phyloP scores from a whole-genome alignment of 2,797 vertebrate species.

The Melanotaenia trifasciata region DNA sequence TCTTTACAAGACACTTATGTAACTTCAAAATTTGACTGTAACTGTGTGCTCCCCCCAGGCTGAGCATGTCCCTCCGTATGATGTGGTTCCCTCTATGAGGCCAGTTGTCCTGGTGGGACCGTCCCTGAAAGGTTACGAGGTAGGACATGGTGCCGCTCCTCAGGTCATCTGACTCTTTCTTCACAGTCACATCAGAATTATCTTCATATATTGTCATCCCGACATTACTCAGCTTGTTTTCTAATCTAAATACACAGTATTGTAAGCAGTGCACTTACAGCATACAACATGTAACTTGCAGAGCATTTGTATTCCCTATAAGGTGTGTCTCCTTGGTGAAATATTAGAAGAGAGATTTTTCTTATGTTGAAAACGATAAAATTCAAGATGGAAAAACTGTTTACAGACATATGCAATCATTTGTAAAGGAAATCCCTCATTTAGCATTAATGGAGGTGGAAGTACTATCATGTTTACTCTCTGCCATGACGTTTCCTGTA shows the following conservation, averaged over 20 bases:
- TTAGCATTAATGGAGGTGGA: not conserved
- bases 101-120: conserved; percentile 97
- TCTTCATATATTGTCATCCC: too few species aligned
- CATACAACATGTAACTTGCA: not conserved
- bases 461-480: not conserved
- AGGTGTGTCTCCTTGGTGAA: not conserved
- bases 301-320: not conserved
- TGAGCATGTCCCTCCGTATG: conserved; percentile 95
- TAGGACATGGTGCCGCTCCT: conserved; percentile 59
- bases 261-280: not conserved
- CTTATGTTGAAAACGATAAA: too few species aligned
- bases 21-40: conserved; percentile 13
- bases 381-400: not conserved
- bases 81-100: conserved; percentile 98
- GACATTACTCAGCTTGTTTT: not conserved
- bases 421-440: not conserved
- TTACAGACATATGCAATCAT: not conserved
- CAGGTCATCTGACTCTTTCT: conserved; percentile 2
- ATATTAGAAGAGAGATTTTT: not conserved
- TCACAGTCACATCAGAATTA: not conserved
- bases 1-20: not conserved
- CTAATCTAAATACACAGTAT: not conserved
- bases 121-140: conserved; percentile 98
- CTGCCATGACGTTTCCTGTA: not conserved
- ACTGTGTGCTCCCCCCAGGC: conserved; percentile 80